These are phyloP conservation scores for Pseudopleuronectes americanus DNA, from an alignment of 2,797 vertebrate genomes.

Conservation along the genomic window DNA sequence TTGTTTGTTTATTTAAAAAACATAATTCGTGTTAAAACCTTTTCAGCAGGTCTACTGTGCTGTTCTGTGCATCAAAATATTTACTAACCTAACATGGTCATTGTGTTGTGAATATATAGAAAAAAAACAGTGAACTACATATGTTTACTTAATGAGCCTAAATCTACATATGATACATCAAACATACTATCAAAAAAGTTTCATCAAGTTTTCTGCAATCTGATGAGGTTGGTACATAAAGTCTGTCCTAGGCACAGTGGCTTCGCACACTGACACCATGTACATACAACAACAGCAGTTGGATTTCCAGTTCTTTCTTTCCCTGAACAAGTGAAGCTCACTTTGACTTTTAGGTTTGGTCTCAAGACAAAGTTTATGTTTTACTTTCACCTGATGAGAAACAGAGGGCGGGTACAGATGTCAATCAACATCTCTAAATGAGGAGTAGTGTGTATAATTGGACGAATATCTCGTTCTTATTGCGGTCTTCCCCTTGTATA, in stretches of 20 bases:
- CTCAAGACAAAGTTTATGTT: conserved; percentile 1
- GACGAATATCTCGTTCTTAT: neutral
- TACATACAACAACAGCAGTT: neutral
- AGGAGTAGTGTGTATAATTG: neutral
- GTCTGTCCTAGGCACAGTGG: conserved; percentile 13
- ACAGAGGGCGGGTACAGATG: conserved; percentile 1
- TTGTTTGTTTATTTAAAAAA: too few relatives aligned
- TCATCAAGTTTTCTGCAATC: conserved; percentile 20
- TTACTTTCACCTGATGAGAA: neutral
- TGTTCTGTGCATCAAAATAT: neutral
- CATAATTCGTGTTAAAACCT: neutral
- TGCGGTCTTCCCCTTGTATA: neutral
- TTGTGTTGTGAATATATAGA: neutral
- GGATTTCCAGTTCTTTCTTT: conserved; percentile 7
- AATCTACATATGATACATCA: conserved; percentile 25
- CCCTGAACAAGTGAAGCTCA: conserved; percentile 1
- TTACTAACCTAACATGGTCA: neutral
- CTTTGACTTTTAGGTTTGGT: conserved; percentile 4
- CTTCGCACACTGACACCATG: conserved; percentile 17
- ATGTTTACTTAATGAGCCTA: conserved; percentile 36
- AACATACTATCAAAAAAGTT: conserved; percentile 29
- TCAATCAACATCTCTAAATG: neutral
- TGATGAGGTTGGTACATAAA: conserved; percentile 3
- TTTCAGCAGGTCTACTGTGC: neutral
- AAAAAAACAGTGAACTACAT: conserved; percentile 15